Conservation (phyloP, 2,797 vertebrate genomes). For the Enteromius paludinosus region DNA sequence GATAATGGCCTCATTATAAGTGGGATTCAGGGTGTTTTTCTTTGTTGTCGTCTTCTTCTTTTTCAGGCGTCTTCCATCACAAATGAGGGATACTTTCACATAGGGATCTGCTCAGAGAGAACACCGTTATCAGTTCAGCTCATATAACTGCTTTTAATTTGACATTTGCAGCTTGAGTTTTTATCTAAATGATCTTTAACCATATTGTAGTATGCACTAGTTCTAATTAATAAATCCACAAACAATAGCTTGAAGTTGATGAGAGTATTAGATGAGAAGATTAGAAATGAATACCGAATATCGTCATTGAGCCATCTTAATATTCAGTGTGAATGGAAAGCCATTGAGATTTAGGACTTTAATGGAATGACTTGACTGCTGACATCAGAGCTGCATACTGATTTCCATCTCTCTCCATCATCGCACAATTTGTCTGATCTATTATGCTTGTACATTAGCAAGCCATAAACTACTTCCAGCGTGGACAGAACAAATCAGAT, state of each 20-base stretch:
- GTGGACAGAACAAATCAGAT: conserved; percentile 58
- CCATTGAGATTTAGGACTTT: conserved; percentile 50
- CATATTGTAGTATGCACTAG: neutral
- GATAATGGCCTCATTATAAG: conserved; percentile 98
- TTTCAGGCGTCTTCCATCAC: conserved; percentile 93
- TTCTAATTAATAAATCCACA: conserved; percentile 1
- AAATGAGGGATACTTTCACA: conserved; percentile 96
- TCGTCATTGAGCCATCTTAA: conserved; percentile 57
- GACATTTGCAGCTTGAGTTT: neutral
- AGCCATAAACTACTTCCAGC: conserved; percentile 59
- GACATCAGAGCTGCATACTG: conserved; percentile 62
- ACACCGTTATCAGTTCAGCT: conserved; percentile 9
- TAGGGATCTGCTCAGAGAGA: conserved; percentile 86
- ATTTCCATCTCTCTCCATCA: conserved; percentile 62
- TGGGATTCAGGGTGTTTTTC: conserved; percentile 96
- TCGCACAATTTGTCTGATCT: conserved; percentile 45
- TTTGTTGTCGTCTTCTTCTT: conserved; percentile 99
- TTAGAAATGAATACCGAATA: neutral
- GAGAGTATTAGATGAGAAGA: neutral
- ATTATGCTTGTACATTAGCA: conserved; percentile 61
- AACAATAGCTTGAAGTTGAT: conserved; percentile 29
- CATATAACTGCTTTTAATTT: neutral
- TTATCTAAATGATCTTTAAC: neutral
- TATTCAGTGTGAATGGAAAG: conserved; percentile 59
- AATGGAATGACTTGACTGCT: conserved; percentile 54